Conservation (phyloP, 2,113 vertebrate genomes). For the Carettochelys insculpta region DNA sequence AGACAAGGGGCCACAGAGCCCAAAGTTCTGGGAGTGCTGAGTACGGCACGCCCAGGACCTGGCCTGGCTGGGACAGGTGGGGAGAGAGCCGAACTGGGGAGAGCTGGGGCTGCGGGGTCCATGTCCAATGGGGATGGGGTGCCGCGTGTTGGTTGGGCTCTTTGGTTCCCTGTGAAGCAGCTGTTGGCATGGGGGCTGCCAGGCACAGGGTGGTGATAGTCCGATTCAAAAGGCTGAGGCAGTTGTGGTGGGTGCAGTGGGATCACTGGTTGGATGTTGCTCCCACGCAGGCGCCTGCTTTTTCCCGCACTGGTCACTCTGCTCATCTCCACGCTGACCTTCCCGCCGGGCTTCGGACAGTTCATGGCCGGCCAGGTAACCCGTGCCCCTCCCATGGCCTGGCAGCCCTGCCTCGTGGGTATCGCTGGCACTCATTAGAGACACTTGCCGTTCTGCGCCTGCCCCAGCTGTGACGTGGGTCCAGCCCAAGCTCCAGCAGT, state of each 20-base stretch:
- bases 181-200: not conserved
- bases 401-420: not conserved
- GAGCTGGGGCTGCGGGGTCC: not conserved
- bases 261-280: not conserved
- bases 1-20: not conserved
- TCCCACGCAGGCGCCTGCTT: constrained; percentile 84
- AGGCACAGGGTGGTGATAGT: not conserved
- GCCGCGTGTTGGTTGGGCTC: not conserved
- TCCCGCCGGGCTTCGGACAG: constrained; percentile 95
- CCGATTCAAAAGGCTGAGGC: too few relatives aligned
- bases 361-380: constrained; percentile 97
- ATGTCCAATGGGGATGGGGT: not conserved
- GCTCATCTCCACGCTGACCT: constrained; percentile 91
- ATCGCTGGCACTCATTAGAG: not conserved
- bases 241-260: not conserved
- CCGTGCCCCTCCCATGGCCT: not conserved
- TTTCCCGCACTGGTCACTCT: constrained; percentile 94
- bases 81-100: not conserved
- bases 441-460: accelerated
- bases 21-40: not conserved
- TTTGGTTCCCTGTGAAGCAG: not conserved
- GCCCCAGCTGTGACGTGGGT: not conserved
- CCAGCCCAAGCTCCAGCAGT: not conserved
- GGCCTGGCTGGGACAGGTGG: not conserved
- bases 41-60: not conserved